Conservation (phyloP, 2,888 invertebrate species). For the Papilio gigon region DNA sequence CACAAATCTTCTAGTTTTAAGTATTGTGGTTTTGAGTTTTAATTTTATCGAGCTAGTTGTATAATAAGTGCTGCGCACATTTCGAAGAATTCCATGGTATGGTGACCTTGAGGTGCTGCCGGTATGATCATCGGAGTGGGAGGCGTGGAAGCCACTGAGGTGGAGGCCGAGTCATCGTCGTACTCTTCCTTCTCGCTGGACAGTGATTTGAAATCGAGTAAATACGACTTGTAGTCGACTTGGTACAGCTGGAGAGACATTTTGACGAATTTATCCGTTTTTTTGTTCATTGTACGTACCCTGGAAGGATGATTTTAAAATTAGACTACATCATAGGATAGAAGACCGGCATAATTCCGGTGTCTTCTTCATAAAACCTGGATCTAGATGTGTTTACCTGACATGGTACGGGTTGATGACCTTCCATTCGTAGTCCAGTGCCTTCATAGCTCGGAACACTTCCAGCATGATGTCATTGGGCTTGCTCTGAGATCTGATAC, state of each 20-base stretch:
- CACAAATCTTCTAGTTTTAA: not conserved
- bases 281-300: conserved; percentile 93
- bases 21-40: not conserved
- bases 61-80: conserved; percentile 99
- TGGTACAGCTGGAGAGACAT: conserved; percentile 99
- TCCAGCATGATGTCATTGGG: conserved; percentile 99
- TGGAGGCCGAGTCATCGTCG: conserved; percentile 64
- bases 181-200: conserved; percentile 87
- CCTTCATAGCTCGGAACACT: conserved; percentile 99
- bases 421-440: conserved; percentile 99
- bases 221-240: conserved; percentile 98
- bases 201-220: conserved; percentile 98
- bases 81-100: conserved; percentile 99
- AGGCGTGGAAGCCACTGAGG: conserved; percentile 56
- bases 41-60: conserved; percentile 93
- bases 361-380: no score
- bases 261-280: conserved; percentile 93
- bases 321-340: no score
- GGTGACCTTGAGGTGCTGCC: conserved; percentile 86
- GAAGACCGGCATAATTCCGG: no score
- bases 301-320: conserved; percentile 72
- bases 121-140: conserved; percentile 54
- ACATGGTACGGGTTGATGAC: conserved; percentile 98
- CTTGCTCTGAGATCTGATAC: conserved; percentile 98
- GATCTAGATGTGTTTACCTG: conserved; percentile 62